Percentiles rank a stretch among this genome's conserved stretches.
Evolutionary conservation across 2,797 vertebrate genomes (phyloP).

Genomic region (Catharus ustulatus): DNA sequence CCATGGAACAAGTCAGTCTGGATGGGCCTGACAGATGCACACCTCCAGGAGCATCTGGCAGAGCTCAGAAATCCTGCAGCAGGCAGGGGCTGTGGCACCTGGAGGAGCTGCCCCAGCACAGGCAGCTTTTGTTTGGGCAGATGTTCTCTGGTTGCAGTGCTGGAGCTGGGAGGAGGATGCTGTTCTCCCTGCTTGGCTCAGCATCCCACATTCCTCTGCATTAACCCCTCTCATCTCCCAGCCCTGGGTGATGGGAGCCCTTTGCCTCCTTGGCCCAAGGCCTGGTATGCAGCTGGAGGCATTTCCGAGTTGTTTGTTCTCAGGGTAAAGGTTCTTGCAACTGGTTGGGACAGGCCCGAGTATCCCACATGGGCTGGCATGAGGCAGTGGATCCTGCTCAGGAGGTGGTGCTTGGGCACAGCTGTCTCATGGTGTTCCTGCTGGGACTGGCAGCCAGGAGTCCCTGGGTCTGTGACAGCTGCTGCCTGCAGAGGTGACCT

Average conservation of each 20-base stretch:
- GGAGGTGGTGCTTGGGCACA: background rate
- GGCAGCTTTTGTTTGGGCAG: background rate
- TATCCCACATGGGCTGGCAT: background rate
- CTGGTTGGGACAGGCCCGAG: background rate
- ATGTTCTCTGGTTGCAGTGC: background rate
- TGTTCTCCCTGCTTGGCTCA: background rate
- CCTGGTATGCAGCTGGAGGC: constrained; percentile 15
- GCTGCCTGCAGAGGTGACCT: background rate
- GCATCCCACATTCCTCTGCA: background rate
- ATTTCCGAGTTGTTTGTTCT: background rate
- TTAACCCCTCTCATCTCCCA: background rate
- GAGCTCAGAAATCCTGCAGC: background rate
- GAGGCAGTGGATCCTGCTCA: background rate
- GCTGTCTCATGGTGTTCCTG: background rate
- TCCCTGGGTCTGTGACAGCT: background rate
- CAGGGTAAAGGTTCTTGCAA: background rate
- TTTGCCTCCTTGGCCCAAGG: constrained; percentile 19
- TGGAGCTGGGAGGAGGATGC: background rate
- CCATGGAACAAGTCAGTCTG: accelerated
- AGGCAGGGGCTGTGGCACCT: background rate
- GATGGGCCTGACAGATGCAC: background rate
- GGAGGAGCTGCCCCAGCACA: background rate
- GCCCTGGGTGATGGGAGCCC: background rate
- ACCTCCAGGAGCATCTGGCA: background rate
- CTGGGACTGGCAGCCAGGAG: background rate